Evolutionary conservation across 2,888 invertebrate species (phyloP).

Genomic region (Blastobasis adustella): DNA sequence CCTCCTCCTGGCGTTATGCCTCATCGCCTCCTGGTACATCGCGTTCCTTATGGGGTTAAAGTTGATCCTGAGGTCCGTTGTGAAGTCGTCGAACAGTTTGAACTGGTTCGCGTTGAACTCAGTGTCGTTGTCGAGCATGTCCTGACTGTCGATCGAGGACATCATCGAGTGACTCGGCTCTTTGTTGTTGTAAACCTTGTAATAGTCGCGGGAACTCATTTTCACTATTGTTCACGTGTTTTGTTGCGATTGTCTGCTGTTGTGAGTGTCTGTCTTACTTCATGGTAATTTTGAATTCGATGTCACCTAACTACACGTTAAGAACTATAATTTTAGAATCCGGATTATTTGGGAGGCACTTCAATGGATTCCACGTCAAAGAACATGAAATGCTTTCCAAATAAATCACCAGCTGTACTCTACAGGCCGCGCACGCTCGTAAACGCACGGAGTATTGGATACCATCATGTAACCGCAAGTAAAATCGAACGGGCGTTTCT

Average conservation of each 20-base stretch:
- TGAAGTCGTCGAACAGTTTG: constrained; percentile 67
- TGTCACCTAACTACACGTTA: not conserved
- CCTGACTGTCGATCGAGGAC: constrained; percentile 33
- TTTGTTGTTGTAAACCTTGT: constrained; percentile 51
- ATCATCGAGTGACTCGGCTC: constrained; percentile 29
- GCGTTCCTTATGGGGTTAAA: constrained; percentile 51
- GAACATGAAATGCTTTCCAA: too few relatives aligned
- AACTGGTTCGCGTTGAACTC: constrained; percentile 69
- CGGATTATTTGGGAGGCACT: too few relatives aligned
- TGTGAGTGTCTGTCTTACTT: not conserved
- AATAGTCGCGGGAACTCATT: constrained; percentile 60
- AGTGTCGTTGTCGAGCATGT: constrained; percentile 60
- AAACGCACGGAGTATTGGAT: too few relatives aligned
- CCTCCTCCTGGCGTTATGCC: constrained; percentile 23
- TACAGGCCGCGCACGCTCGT: too few relatives aligned
- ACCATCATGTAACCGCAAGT: too few relatives aligned
- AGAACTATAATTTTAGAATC: too few relatives aligned
- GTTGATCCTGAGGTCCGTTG: constrained; percentile 56
- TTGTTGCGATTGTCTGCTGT: too few relatives aligned
- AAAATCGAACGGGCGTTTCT: too few relatives aligned
- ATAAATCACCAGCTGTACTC: too few relatives aligned
- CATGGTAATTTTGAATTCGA: not conserved
- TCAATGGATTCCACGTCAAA: too few relatives aligned
- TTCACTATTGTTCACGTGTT: too few relatives aligned
- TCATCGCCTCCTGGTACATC: constrained; percentile 33